Evolutionary conservation across 2,113 vertebrate species (phyloP).

Genomic region (Salvelinus alpinus): DNA sequence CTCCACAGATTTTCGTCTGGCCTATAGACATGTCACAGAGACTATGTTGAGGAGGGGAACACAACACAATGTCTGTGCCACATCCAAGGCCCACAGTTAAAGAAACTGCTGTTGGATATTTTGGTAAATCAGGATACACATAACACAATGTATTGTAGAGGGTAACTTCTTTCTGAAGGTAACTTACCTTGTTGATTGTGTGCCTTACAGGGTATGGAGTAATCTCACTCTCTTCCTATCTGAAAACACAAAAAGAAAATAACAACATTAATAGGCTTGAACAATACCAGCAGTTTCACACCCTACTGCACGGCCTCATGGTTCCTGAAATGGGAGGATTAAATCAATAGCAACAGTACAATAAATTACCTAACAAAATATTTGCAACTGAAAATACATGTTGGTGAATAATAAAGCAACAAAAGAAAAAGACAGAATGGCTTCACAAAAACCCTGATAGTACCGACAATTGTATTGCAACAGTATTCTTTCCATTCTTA

Average conservation of each 20-base stretch:
- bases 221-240: background rate
- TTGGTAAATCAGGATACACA: slow-evolving; percentile 14
- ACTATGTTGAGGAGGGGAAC: background rate
- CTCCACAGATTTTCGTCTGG: background rate
- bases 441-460: background rate
- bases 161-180: background rate
- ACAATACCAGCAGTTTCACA: slow-evolving; percentile 10
- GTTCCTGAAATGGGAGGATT: background rate
- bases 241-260: slow-evolving; percentile 45
- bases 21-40: background rate
- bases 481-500: slow-evolving; percentile 14
- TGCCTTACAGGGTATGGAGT: slow-evolving; percentile 13
- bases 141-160: slow-evolving; percentile 3
- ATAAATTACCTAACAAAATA: slow-evolving; percentile 7
- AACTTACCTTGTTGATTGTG: slow-evolving; percentile 53
- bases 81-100: slow-evolving; percentile 11
- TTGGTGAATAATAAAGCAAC: background rate
- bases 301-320: background rate
- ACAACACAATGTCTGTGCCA: background rate
- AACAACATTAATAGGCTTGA: slow-evolving; percentile 27
- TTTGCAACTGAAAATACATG: background rate
- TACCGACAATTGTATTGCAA: slow-evolving; percentile 19
- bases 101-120: slow-evolving; percentile 16
- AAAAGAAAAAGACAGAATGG: slow-evolving; percentile 3
- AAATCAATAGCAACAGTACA: background rate